Conservation (phyloP, 2,113 vertebrate species). For the Pseudopodoces humilis region DNA sequence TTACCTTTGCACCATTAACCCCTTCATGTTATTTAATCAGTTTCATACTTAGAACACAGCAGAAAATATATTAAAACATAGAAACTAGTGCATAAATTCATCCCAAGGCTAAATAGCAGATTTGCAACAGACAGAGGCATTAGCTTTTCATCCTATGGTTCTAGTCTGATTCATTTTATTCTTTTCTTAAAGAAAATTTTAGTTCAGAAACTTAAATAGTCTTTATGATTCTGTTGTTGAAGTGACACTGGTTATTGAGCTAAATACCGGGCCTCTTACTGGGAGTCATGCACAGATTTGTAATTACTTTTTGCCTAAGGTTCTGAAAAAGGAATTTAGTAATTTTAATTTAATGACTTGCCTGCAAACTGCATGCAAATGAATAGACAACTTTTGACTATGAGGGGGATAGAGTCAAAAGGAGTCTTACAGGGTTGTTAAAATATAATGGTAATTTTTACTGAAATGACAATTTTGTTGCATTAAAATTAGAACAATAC, state of each 20-base stretch:
- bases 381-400: not conserved
- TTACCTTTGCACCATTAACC: not conserved
- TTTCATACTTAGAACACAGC: not conserved
- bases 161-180: not conserved
- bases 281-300: not conserved
- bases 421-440: not conserved
- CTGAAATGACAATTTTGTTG: not conserved
- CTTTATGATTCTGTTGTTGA: not conserved
- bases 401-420: not conserved
- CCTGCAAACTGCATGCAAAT: not conserved
- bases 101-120: not conserved
- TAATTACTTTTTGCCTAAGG: slow-evolving; percentile 2
- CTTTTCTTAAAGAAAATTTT: not conserved
- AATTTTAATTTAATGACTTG: slow-evolving; percentile 47
- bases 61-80: not conserved
- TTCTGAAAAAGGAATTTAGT: not conserved
- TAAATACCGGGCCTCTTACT: not conserved
- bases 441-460: slow-evolving; percentile 15
- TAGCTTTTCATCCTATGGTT: not conserved
- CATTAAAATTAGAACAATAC: not conserved
- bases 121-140: not conserved
- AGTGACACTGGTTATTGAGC: not conserved
- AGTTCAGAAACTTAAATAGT: not conserved
- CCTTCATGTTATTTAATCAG: not conserved
- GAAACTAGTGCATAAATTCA: not conserved